These are phyloP conservation scores for Paraescarpia echinospica DNA, from an alignment of 1,140 invertebrate species.

Conservation along the genomic window DNA sequence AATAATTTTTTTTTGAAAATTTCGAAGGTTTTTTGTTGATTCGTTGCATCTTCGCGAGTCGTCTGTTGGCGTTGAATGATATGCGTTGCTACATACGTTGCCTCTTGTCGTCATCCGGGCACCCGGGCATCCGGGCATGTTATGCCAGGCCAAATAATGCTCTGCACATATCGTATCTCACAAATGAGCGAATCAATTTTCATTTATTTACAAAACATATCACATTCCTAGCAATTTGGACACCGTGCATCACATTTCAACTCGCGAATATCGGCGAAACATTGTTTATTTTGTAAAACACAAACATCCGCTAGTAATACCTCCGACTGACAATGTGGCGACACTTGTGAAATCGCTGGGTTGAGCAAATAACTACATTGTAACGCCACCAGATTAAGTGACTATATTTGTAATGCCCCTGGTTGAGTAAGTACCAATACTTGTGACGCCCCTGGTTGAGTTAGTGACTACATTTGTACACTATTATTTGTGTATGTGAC, in stretches of 20 bases:
- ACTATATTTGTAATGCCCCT: too few species aligned
- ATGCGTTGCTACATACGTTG: background rate
- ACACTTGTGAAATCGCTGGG: too few species aligned
- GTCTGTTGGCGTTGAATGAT: background rate
- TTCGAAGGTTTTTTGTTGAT: background rate
- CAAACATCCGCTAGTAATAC: too few species aligned
- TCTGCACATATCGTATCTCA: background rate
- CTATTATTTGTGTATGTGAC: too few species aligned
- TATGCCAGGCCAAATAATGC: background rate
- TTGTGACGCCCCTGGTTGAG: too few species aligned
- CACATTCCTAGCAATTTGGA: background rate
- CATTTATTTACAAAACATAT: background rate
- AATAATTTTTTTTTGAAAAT: background rate
- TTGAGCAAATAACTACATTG: too few species aligned
- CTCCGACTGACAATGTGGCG: too few species aligned
- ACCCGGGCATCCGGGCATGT: background rate
- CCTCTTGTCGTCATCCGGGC: background rate
- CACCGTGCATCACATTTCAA: background rate
- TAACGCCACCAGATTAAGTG: too few species aligned
- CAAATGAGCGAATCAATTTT: background rate
- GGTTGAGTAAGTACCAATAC: too few species aligned
- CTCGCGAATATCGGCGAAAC: too few species aligned
- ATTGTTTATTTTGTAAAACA: too few species aligned
- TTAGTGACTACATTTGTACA: too few species aligned
- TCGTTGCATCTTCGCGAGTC: background rate